Evolutionary conservation across 2,797 vertebrate genomes (phyloP), one percentile per base, ranked within the genome.

Genomic region (Coluber constrictor): DNA sequence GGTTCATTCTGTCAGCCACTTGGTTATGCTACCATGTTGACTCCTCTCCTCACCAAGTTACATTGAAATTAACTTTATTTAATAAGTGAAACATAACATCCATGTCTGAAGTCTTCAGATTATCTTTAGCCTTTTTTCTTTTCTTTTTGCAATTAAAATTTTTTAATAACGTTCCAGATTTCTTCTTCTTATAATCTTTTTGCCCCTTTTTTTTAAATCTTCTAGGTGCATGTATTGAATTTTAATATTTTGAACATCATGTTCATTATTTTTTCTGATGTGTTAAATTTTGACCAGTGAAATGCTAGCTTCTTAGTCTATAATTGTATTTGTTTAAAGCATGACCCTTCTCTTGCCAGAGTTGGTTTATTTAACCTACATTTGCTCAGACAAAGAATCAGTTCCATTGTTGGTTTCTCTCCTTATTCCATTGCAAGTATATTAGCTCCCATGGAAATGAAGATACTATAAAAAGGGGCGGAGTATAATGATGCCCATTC

Each of bases 381-480:
- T 43, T 90, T 88, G 51, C 27, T 92, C 37, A 23, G 3, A 29
- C 83, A 90, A 79, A 92, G 55, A 94, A 90, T 90, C 47, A 43
- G 18, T 83, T 88, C 47, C 66, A 86, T 86, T 88, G 29, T 56
- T n/a, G 54, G 15, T 47, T 86, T 70, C 86, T 37, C 25, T 90
- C 11, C 88, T 90, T 47, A 16, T 63, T 47, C n/a, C 18, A 13
- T 51, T 90, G 51, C 32, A 90, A 86, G 1, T 92, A 23, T 63
- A 63, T 89, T 88, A 47, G 63, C 56, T 79, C 87, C 93, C 51
- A 61, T 88, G 63, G 57, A 90, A 92, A 89, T 57, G 83, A 29
- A 56, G 51, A 86, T 59, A 66, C 86, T 10, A 88, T 74, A 29
- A n/a, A 87, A 56, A 61, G 37, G 63, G 83, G 83, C 12, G 20